phyloP scores from a whole-genome alignment of 1,140 invertebrate species.

The Laupala kohalensis region DNA sequence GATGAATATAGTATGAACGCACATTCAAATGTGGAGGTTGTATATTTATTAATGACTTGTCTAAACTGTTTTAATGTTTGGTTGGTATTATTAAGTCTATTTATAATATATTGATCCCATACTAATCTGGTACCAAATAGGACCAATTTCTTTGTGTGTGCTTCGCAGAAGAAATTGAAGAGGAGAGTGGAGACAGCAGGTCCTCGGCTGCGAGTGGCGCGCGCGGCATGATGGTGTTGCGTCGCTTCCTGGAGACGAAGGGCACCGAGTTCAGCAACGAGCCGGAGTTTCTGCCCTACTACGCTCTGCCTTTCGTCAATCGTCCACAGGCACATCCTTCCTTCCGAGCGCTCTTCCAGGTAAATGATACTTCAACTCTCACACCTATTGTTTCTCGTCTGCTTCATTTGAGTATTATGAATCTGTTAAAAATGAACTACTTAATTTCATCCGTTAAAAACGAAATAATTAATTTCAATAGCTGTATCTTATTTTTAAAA shows the following conservation, averaged over 20 bases:
- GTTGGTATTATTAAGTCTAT: too few species aligned
- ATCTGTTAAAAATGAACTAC: slow-evolving; percentile 14
- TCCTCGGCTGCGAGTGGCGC: slow-evolving; percentile 8
- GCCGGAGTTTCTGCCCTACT: slow-evolving; percentile 40
- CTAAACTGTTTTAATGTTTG: too few species aligned
- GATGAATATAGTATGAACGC: too few species aligned
- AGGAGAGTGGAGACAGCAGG: background rate
- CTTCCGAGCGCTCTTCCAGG: slow-evolving; percentile 39
- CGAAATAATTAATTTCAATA: too few species aligned
- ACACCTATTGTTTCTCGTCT: background rate
- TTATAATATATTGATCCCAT: too few species aligned
- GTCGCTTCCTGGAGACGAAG: slow-evolving; percentile 36
- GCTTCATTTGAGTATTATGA: background rate
- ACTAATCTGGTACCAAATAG: too few species aligned
- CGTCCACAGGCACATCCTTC: slow-evolving; percentile 39
- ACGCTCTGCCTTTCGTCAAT: slow-evolving; percentile 41
- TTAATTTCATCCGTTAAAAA: too few species aligned
- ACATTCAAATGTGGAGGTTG: too few species aligned
- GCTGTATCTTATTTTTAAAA: too few species aligned
- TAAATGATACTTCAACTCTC: slow-evolving; percentile 22
- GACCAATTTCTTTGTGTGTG: too few species aligned
- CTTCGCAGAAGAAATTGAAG: too few species aligned
- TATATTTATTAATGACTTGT: too few species aligned
- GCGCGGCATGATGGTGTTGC: slow-evolving; percentile 33
- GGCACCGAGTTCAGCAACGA: slow-evolving; percentile 37